These are phyloP conservation scores for Hoplostethus mediterraneus DNA, from an alignment of 2,797 vertebrate species.

Conservation along the genomic window DNA sequence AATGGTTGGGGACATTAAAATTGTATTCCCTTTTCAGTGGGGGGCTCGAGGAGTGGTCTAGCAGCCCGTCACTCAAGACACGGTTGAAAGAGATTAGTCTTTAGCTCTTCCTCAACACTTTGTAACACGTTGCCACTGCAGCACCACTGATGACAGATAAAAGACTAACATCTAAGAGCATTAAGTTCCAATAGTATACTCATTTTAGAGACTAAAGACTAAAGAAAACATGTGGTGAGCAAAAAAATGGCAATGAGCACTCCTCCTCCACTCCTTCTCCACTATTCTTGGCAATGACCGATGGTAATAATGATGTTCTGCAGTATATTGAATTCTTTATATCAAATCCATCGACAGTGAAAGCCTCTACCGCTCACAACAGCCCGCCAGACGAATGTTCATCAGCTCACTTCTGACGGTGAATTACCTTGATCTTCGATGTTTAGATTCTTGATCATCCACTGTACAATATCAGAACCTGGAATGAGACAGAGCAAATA, in stretches of 20 bases:
- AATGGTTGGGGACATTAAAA: background rate
- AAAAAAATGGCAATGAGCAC: no score
- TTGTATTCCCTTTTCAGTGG: background rate
- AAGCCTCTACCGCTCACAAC: background rate
- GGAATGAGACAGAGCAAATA: constrained; percentile 60
- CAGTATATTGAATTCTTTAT: background rate
- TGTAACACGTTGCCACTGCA: constrained; percentile 20
- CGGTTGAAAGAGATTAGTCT: background rate
- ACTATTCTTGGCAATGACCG: background rate
- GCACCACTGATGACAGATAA: constrained; percentile 40
- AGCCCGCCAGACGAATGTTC: background rate
- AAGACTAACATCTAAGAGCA: constrained; percentile 18
- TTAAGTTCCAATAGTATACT: background rate
- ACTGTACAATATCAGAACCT: constrained; percentile 98
- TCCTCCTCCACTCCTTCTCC: background rate
- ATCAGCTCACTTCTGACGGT: background rate
- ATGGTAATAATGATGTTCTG: background rate
- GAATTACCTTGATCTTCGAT: constrained; percentile 96
- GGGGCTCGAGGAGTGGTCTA: no score
- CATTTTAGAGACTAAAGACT: constrained; percentile 1
- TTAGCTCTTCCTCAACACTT: constrained; percentile 16
- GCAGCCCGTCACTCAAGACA: constrained; percentile 15
- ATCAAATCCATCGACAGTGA: background rate
- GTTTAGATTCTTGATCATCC: constrained; percentile 96
- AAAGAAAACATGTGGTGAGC: constrained; percentile 28